Evolutionary conservation across 2,888 invertebrate genomes (phyloP).

Genomic region (Odontomyia ornata): DNA sequence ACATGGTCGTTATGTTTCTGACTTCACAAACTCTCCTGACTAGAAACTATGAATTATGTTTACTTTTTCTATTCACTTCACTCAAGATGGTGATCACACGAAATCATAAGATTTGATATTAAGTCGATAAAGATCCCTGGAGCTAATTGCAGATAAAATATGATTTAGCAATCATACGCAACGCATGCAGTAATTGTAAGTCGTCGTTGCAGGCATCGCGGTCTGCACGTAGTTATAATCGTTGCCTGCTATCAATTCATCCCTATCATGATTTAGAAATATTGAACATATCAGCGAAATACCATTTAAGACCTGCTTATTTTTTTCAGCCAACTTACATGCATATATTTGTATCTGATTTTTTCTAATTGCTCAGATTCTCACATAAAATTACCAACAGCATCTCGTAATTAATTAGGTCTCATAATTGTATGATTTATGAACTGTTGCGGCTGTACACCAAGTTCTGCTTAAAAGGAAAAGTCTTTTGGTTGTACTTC

Average conservation of each 20-base stretch:
- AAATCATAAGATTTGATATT: neutral
- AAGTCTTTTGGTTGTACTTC: slow-evolving; percentile 3
- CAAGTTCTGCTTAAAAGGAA: neutral
- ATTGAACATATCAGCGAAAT: no score
- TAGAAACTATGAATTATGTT: slow-evolving; percentile 22
- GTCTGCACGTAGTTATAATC: neutral
- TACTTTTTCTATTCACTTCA: neutral
- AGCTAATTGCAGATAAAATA: slow-evolving; percentile 42
- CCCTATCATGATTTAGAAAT: no score
- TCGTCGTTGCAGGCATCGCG: neutral
- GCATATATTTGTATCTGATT: slow-evolving; percentile 14
- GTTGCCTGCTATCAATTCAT: neutral
- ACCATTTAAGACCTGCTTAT: no score
- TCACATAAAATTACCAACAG: slow-evolving; percentile 40
- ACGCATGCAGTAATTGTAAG: neutral
- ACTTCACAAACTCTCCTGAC: no score
- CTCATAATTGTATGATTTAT: slow-evolving; percentile 39
- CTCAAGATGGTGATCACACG: slow-evolving; percentile 22
- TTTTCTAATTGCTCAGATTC: slow-evolving; percentile 43
- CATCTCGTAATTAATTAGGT: slow-evolving; percentile 27
- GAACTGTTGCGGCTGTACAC: neutral
- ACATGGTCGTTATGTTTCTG: no score
- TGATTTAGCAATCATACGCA: slow-evolving; percentile 37
- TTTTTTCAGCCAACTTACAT: neutral
- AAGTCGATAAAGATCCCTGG: slow-evolving; percentile 36